Evolutionary conservation across 2,888 invertebrate species (phyloP).

Genomic region (Atrina japonica): DNA sequence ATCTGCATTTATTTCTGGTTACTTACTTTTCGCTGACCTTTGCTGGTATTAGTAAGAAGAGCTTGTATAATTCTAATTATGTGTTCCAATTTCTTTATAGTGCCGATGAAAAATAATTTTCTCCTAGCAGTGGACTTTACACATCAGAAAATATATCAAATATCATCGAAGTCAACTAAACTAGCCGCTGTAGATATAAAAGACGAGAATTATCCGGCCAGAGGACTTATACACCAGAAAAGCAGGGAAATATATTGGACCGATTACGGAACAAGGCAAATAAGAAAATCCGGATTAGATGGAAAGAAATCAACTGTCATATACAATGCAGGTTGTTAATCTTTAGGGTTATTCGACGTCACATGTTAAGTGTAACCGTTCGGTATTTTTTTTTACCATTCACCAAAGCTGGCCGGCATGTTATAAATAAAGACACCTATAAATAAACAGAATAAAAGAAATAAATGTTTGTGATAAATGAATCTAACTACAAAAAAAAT

Average conservation of each 20-base stretch:
- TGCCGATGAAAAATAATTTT: constrained; percentile 16
- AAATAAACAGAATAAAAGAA: too few relatives aligned
- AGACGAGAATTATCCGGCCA: constrained; percentile 11
- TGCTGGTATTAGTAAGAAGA: too few relatives aligned
- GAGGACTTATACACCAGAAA: constrained; percentile 17
- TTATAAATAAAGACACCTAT: too few relatives aligned
- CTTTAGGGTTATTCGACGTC: too few relatives aligned
- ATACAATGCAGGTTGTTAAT: constrained; percentile 5
- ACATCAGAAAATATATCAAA: constrained; percentile 26
- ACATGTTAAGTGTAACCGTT: too few relatives aligned
- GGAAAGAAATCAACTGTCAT: constrained; percentile 11
- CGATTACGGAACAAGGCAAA: constrained; percentile 16
- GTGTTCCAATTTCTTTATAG: constrained; percentile 12
- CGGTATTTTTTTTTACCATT: too few relatives aligned
- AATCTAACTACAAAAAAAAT: too few relatives aligned
- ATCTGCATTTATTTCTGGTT: too few relatives aligned
- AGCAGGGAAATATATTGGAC: constrained; percentile 15
- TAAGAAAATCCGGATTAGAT: neutral
- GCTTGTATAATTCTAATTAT: too few relatives aligned
- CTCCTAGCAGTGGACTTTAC: constrained; percentile 25
- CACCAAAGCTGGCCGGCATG: too few relatives aligned
- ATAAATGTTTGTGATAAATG: too few relatives aligned
- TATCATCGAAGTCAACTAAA: constrained; percentile 5
- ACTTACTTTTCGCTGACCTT: too few relatives aligned
- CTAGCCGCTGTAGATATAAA: constrained; percentile 20